These are phyloP conservation scores for Sorex fumeus DNA, from an alignment of 2,113 vertebrate genomes.

Conservation along the genomic window DNA sequence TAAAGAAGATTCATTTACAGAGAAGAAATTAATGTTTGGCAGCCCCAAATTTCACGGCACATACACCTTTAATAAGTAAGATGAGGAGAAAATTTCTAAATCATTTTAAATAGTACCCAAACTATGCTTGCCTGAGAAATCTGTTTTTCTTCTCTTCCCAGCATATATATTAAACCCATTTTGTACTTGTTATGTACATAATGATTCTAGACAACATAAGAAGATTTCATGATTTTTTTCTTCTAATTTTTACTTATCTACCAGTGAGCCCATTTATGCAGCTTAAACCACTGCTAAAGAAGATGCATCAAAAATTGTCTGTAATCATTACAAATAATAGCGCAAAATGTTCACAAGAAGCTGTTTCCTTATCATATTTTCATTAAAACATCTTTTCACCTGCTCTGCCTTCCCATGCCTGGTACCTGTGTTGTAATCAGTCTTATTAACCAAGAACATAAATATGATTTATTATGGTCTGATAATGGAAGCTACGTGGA, in stretches of 20 bases:
- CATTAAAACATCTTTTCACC: constrained; percentile 92
- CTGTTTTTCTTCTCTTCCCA: constrained; percentile 87
- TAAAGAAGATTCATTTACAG: constrained; percentile 86
- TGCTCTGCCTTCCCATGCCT: constrained; percentile 90
- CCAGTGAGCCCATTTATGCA: constrained; percentile 89
- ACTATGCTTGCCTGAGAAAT: constrained; percentile 86
- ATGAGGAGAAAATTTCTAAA: constrained; percentile 88
- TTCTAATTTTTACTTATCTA: constrained; percentile 87
- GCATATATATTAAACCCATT: constrained; percentile 90
- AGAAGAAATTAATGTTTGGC: constrained; percentile 87
- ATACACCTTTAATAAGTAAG: constrained; percentile 85
- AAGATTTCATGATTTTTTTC: constrained; percentile 85
- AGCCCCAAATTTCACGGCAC: constrained; percentile 86
- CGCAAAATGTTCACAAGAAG: constrained; percentile 90
- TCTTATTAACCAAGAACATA: constrained; percentile 93
- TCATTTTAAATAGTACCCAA: constrained; percentile 88
- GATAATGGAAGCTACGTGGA: constrained; percentile 94
- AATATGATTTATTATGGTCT: constrained; percentile 94
- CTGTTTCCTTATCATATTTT: constrained; percentile 93
- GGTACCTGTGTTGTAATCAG: constrained; percentile 91
- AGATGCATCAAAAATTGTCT: constrained; percentile 91
- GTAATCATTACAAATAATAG: constrained; percentile 91
- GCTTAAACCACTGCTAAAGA: constrained; percentile 91
- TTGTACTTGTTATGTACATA: constrained; percentile 90
- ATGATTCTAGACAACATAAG: constrained; percentile 90